phyloP scores from a whole-genome alignment of 2,113 vertebrate genomes.

The Anarrhichthys ocellatus region DNA sequence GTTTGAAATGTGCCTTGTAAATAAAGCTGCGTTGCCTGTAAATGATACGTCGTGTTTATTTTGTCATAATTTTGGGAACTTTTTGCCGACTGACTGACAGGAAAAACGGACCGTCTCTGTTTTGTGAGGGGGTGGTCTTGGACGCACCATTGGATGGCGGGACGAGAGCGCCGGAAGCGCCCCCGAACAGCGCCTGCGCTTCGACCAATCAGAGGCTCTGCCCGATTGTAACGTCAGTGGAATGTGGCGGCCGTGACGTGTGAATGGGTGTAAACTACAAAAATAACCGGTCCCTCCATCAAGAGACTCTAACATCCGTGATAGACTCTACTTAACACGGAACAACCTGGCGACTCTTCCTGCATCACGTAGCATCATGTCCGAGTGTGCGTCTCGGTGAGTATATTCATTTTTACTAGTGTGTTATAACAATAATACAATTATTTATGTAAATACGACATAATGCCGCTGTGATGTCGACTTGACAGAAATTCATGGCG shows the following conservation, averaged over 20 bases:
- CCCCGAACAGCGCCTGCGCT: conserved; percentile 12
- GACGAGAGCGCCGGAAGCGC: neutral
- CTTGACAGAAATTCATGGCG: too few species aligned
- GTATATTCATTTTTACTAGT: neutral
- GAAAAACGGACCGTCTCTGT: too few species aligned
- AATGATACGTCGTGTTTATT: neutral
- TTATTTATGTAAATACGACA: too few species aligned
- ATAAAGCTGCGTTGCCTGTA: neutral
- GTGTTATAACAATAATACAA: neutral
- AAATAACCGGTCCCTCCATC: conserved; percentile 13
- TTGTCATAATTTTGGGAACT: neutral
- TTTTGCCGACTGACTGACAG: too few species aligned
- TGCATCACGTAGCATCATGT: conserved; percentile 16
- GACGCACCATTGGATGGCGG: neutral
- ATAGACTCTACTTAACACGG: neutral
- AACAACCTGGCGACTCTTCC: neutral
- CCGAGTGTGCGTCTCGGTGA: conserved; percentile 44
- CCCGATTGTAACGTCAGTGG: neutral
- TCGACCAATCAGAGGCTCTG: conserved; percentile 42
- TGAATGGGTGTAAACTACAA: neutral
- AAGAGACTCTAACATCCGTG: neutral
- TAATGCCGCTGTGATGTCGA: too few species aligned
- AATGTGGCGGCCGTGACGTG: too few species aligned
- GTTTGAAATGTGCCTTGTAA: too few species aligned
- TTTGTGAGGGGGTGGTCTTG: neutral